Evolutionary conservation across 2,888 invertebrate genomes (phyloP).

Genomic region (Erynnis tages): DNA sequence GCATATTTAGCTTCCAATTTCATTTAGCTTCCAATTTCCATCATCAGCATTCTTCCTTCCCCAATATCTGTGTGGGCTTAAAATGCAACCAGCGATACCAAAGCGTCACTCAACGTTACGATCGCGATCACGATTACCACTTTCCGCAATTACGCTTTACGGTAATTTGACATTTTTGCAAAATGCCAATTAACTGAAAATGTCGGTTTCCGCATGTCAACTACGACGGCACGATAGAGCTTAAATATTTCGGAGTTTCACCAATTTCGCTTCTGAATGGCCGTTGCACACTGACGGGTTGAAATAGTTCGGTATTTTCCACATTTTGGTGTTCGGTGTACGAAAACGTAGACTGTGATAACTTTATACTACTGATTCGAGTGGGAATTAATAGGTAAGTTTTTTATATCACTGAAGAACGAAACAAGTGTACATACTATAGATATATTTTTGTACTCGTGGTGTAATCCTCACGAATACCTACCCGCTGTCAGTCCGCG

Average conservation of each 20-base stretch:
- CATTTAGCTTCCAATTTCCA: conserved; percentile 1
- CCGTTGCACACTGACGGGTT: not conserved
- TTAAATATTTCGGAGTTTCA: conserved; percentile 17
- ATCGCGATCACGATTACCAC: conserved; percentile 13
- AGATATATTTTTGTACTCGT: too few species aligned
- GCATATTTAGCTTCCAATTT: too few species aligned
- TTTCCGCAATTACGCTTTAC: conserved; percentile 18
- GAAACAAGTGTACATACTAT: too few species aligned
- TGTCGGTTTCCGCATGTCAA: conserved; percentile 19
- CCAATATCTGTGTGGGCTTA: conserved; percentile 27
- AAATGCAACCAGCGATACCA: conserved; percentile 25
- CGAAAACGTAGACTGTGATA: too few species aligned
- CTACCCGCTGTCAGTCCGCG: too few species aligned
- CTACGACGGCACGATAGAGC: conserved; percentile 2
- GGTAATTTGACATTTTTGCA: conserved; percentile 29
- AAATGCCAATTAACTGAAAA: conserved; percentile 32
- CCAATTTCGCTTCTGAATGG: conserved; percentile 8
- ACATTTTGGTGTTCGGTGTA: too few species aligned
- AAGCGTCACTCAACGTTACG: conserved; percentile 17
- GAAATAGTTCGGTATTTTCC: not conserved
- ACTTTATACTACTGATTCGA: too few species aligned
- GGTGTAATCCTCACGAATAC: too few species aligned
- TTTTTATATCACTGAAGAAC: too few species aligned
- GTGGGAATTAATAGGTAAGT: too few species aligned
- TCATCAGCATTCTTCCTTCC: not conserved